Conservation (phyloP, 2,113 vertebrate species). For the Oryzias javanicus region DNA sequence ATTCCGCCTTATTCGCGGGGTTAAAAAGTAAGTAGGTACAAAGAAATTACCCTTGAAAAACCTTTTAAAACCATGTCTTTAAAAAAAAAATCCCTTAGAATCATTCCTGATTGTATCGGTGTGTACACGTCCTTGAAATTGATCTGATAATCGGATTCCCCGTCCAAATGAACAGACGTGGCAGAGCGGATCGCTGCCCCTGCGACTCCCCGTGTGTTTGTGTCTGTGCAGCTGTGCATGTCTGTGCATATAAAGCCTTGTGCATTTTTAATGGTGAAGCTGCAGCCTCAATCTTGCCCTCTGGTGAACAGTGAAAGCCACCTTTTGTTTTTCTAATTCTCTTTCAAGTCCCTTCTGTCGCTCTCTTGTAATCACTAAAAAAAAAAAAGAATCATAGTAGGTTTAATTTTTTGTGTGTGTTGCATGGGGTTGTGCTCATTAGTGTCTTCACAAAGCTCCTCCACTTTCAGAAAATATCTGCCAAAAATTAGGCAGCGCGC, state of each 20-base stretch:
- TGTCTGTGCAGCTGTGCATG: conserved; percentile 13
- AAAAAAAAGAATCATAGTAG: background rate
- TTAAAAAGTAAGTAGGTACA: no score
- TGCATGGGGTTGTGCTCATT: background rate
- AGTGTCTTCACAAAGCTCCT: background rate
- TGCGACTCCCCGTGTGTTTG: conserved; percentile 6
- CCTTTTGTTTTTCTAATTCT: conserved; percentile 1
- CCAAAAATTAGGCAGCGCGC: conserved; percentile 1
- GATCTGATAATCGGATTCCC: conserved; percentile 31
- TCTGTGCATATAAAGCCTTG: conserved; percentile 3
- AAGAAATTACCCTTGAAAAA: background rate
- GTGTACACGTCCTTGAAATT: conserved; percentile 49
- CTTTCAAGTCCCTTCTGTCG: conserved; percentile 1
- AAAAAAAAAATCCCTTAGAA: conserved; percentile 52
- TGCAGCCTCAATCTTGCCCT: conserved; percentile 12
- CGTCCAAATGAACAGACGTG: conserved; percentile 25
- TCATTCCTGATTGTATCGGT: conserved; percentile 44
- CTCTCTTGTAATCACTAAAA: background rate
- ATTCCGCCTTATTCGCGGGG: no score
- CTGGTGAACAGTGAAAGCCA: conserved; percentile 10
- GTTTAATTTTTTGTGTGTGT: background rate
- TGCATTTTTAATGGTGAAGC: conserved; percentile 10
- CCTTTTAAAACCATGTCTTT: conserved; percentile 36
- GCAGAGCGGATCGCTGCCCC: conserved; percentile 22
- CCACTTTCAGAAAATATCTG: conserved; percentile 5